Evolutionary conservation across 2,797 vertebrate genomes (phyloP), one percentile per base, ranked within the genome.

Genomic region (Lophotriccus pileatus): DNA sequence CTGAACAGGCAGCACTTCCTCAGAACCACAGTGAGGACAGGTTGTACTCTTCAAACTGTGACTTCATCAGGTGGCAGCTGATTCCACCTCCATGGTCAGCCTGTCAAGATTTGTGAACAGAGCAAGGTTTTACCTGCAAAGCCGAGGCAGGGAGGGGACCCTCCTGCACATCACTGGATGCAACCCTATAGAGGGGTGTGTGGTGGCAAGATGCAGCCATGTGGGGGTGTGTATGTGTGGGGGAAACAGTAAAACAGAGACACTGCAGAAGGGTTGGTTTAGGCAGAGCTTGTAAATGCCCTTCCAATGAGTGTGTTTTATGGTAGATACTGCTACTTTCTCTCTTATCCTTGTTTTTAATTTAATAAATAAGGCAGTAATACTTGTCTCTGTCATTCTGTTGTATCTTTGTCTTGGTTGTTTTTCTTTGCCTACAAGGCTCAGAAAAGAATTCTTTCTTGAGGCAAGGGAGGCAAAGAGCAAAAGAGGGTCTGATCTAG

Each of bases 401-500:
- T 27, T 82, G 43, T 22, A 85, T 70, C 70, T 90, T 92, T 94
- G 44, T 73, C 43, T 76, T 78, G 14, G 27, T 47, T 62, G 67
- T 79, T 93, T 90, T 91, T 78, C 64, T 46, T 72, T 56, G 91
- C 77, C 91, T 84, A 79, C 70, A 70, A 81, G 93, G 80, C 89
- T 94, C 63, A 91, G 79, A 87, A 87, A 95, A 62, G n/a, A 85
- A 88, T 64, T 67, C 59, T 95, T 95, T 96, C 80, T 94, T 92
- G 89, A 93, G 52, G 80, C 34, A 82, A 76, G 27, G 19, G 39
- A 88, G 19, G 69, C 74, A 92, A 96, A 92, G 47, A 89, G 43
- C 37, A 70, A 67, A 90, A 82, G 87, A 67, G 22, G 27, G 75
- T 59, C 68, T 41, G 28, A 30, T 70, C 39, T 24, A 22, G 3